phyloP scores from a whole-genome alignment of 2,888 invertebrate genomes.

The Acleris literana region DNA sequence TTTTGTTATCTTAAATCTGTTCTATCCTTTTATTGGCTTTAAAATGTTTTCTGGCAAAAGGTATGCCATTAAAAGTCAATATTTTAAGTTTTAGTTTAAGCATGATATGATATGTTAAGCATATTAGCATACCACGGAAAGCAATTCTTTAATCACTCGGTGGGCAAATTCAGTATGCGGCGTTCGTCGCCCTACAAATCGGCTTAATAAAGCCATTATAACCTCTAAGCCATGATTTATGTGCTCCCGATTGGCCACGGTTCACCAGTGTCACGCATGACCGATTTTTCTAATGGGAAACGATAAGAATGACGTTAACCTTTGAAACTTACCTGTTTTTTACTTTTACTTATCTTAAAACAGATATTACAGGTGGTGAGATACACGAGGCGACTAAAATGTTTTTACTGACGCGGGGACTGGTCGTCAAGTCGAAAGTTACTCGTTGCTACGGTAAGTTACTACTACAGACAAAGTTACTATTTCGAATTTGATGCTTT shows the following conservation, averaged over 20 bases:
- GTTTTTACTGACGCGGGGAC: no score
- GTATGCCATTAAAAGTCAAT: no score
- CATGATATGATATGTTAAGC: no score
- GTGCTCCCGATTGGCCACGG: conserved; percentile 22
- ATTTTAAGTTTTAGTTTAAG: no score
- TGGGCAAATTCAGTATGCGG: neutral
- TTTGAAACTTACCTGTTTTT: neutral
- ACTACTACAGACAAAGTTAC: no score
- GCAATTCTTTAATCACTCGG: neutral
- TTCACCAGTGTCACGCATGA: conserved; percentile 11
- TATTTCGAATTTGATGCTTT: no score
- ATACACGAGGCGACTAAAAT: no score
- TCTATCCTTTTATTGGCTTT: no score
- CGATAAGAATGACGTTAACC: conserved; percentile 9
- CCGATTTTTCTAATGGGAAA: conserved; percentile 5
- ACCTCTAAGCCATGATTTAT: conserved; percentile 34
- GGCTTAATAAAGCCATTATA: conserved; percentile 38
- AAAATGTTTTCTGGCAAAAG: no score
- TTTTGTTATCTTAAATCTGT: no score
- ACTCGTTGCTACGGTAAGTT: no score
- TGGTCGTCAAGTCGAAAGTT: no score
- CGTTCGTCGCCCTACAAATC: conserved; percentile 23
- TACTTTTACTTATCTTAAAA: conserved; percentile 9
- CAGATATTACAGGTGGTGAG: neutral
- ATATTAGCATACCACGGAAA: neutral